Conservation (phyloP, 2,797 vertebrate genomes). For the Threskiornis aethiopicus region DNA sequence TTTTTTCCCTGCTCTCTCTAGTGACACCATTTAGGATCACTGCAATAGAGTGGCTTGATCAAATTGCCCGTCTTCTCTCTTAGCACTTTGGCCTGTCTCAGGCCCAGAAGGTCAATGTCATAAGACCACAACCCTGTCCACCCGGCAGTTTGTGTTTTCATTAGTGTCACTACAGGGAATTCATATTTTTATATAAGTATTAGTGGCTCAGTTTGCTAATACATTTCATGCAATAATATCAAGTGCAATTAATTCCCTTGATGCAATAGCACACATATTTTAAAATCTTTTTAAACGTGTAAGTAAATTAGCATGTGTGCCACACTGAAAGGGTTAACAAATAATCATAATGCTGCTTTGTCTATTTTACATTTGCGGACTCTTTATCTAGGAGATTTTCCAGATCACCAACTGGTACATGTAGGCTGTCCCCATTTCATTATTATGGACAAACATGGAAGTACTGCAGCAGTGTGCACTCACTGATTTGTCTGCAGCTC, state of each 20-base stretch:
- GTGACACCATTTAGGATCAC: neutral
- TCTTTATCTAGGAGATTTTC: neutral
- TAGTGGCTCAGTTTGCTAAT: neutral
- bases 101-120: neutral
- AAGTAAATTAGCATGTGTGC: neutral
- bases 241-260: neutral
- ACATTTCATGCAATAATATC: neutral
- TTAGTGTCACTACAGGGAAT: neutral
- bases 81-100: neutral
- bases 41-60: neutral
- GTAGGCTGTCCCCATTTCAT: neutral
- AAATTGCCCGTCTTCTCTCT: neutral
- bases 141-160: neutral
- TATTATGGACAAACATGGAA: neutral
- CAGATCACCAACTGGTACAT: neutral
- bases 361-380: neutral
- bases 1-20: neutral
- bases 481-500: neutral
- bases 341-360: neutral
- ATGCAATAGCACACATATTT: neutral
- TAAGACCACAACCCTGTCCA: neutral
- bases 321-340: neutral
- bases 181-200: neutral
- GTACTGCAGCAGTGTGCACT: neutral
- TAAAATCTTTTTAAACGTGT: neutral